phyloP scores from a whole-genome alignment of 2,888 invertebrate species.

The Conops quadrifasciatus region DNA sequence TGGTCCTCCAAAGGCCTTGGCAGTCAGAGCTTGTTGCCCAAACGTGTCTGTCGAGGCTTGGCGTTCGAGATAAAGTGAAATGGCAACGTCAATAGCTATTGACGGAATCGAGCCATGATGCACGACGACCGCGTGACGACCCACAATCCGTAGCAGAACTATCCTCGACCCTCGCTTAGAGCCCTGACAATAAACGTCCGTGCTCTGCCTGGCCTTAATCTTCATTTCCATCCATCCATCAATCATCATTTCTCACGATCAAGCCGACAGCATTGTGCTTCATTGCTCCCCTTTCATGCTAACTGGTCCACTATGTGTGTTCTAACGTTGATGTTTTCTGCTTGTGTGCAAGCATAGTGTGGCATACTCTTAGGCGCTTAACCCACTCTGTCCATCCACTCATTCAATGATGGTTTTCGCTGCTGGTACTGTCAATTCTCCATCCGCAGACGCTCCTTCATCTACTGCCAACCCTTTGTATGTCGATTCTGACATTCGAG shows the following conservation, averaged over 20 bases:
- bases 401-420: constrained; percentile 26
- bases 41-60: too few species aligned
- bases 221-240: neutral
- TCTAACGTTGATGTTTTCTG: neutral
- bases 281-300: neutral
- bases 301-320: neutral
- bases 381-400: neutral
- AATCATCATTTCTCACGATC: neutral
- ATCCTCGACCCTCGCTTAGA: neutral
- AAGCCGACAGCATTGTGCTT: neutral
- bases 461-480: constrained; percentile 44
- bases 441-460: constrained; percentile 48
- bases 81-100: too few species aligned
- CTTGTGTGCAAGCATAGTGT: neutral
- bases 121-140: too few species aligned
- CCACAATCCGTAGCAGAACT: neutral
- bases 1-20: too few species aligned
- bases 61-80: too few species aligned
- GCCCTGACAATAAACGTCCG: neutral
- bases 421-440: constrained; percentile 38
- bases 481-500: neutral
- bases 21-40: too few species aligned
- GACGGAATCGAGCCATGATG: too few species aligned
- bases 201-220: neutral
- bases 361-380: neutral